Evolutionary conservation across 2,888 invertebrate species (phyloP), one percentile per base, ranked within the genome.

Genomic region (Therioaphis trifolii): DNA sequence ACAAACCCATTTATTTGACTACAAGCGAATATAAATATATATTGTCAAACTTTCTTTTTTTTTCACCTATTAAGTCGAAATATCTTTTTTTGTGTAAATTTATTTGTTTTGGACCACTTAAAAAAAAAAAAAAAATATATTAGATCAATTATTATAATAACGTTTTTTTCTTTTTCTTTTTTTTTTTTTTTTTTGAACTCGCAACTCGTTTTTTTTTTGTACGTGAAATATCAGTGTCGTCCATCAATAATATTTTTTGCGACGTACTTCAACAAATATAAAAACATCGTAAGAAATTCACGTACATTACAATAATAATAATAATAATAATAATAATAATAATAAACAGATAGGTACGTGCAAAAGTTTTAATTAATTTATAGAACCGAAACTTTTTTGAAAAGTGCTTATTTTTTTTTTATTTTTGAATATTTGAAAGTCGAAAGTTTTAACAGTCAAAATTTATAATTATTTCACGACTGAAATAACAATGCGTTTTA

Each of bases 371-470:
- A 55, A 71, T 71, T 71, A 29, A 71, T 55, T 55, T 74, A 58
- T 35, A 40, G 55, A 74, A 21, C 29, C 21, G 21, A 58, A 74
- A 74, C 55, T 61, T 61, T 76, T 27, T 12, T 24, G 27, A 27
- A 76, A 76, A 76, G n/a, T 46, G n/a, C 46, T 76, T 58, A 40
- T 18, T 24, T 40, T 75, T 58, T 75, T 43, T 29, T 55, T 55
- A 4, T 15, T 63, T 29, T 29, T 24, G 29, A 63, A 29, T 46
- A 46, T 12, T 46, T 46, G 15, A 14, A 52, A 29, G 2, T 75
- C 24, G 46, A 61, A 63, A 76, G 46, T 76, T 76, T 76, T 61
- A 58, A 58, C 27, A 61, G 12, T 27, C 11, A 21, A 55, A 14
- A 75, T 18, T 24, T 58, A 43, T 75, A 61, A 76, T 76, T 27